Base-by-base conservation (phyloP, 2,113 vertebrate genomes). In the Butastur rufipennis region DNA sequence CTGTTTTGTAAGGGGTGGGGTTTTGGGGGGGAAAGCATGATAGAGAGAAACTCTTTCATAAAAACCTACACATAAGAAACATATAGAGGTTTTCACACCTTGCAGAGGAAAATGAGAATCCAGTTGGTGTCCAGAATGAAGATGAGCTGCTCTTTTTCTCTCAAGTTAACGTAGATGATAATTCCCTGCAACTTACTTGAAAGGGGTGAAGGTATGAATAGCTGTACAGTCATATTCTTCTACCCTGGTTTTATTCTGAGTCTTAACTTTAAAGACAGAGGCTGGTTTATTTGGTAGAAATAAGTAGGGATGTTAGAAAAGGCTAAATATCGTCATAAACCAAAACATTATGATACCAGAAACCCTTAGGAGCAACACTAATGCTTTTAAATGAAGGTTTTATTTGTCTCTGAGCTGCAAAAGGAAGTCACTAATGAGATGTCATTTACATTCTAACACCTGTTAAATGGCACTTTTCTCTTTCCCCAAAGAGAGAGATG, bases 401-500 rank as follows among this genome's bases (percentile, higher is more conserved):
- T 98, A 98, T 98, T 98, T 98, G 98, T 98, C 98, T 98, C 98
- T 94, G 92, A 98, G 98, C 97, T 96, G 97, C 96, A 97, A 95
- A 97, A 98, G 97, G 97, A 97, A 98, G 97, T 97, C 98, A 98
- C 98, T 98, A 98, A 98, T 98, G 98, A 98, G 98, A 98, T 97
- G 98, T 98, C 98, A 98, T 98, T 98, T 98, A 98, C 98, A 98
- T 98, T 98, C 98, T 97, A 98, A 98, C 98, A 98, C 98, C 98
- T 98, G 98, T 98, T 98, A 98, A 98, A 98, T 98, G 98, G 97
- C 98, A 98, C 96, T 98, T 98, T 97, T 97, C 97, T 98, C 96
- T 97, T 98, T 98, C 98, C 98, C 98, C 96, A 97, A 98, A 98
- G 98, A 98, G 97, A 97, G 91, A 97, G 97, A 97, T 98, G 97